A percentile compares a stretch with the other conserved stretches of the same genome.
These are phyloP conservation scores for Pammene aurita DNA, from an alignment of 2,888 invertebrate species.

Conservation along the genomic window DNA sequence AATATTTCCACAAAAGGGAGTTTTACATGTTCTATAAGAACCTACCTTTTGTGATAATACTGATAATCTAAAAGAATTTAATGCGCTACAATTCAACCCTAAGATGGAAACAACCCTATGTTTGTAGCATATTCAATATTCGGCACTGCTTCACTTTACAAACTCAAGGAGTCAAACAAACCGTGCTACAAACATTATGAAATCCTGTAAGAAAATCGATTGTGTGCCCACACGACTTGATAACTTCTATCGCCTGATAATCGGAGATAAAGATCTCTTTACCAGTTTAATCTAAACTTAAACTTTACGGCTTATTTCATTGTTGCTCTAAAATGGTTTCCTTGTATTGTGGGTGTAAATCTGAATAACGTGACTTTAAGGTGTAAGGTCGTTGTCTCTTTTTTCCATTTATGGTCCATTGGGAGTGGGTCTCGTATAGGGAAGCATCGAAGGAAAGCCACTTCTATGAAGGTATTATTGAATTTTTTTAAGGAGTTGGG, in stretches of 20 bases:
- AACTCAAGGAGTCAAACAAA: constrained; percentile 14
- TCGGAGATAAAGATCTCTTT: constrained; percentile 18
- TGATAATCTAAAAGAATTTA: too few species aligned
- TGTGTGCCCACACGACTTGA: background rate
- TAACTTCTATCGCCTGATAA: constrained; percentile 5
- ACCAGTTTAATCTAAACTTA: constrained; percentile 2
- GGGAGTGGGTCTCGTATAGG: constrained; percentile 3
- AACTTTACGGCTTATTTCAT: constrained; percentile 24
- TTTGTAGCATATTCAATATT: background rate
- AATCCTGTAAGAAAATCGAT: constrained; percentile 6
- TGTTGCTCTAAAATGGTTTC: constrained; percentile 31
- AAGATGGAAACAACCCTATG: too few species aligned
- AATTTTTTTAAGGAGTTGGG: background rate
- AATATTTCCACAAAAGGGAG: too few species aligned
- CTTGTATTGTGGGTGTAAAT: constrained; percentile 23
- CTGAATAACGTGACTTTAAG: background rate
- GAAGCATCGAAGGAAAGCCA: background rate
- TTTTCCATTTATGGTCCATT: constrained; percentile 1
- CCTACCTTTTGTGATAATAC: too few species aligned
- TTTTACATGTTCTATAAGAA: too few species aligned
- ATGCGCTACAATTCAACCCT: too few species aligned
- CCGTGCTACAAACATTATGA: background rate
- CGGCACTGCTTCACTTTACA: background rate
- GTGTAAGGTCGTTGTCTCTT: background rate
- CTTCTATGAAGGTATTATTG: background rate